Evolutionary conservation across 1,140 invertebrate species (phyloP).

Genomic region (Zaprionus ornatus): DNA sequence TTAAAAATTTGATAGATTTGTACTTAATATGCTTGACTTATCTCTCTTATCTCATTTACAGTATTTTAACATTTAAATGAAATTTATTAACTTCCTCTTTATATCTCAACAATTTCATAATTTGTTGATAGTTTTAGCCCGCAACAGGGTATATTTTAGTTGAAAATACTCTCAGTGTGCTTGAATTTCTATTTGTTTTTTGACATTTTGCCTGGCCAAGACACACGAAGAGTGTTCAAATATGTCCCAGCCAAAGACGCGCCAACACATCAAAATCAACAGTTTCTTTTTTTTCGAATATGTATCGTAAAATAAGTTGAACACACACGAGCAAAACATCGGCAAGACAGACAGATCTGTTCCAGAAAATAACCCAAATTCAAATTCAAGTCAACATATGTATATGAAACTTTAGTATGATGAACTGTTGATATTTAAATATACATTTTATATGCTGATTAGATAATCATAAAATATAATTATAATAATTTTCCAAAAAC

Average conservation of each 20-base stretch:
- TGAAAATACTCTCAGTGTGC: neutral
- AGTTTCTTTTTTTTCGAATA: slow-evolving; percentile 1
- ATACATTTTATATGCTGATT: neutral
- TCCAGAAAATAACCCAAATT: neutral
- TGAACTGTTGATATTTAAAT: neutral
- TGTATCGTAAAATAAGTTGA: slow-evolving; percentile 26
- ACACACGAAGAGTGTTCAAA: slow-evolving; percentile 16
- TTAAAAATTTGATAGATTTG: too few relatives aligned
- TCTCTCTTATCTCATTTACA: too few relatives aligned
- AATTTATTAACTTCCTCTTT: neutral
- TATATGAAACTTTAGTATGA: neutral
- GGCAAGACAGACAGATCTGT: neutral
- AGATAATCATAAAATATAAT: neutral
- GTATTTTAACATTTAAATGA: neutral
- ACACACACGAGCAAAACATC: neutral
- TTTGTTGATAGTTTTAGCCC: neutral
- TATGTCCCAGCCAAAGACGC: slow-evolving; percentile 28
- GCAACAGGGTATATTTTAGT: neutral
- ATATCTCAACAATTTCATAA: neutral
- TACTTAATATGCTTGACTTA: too few relatives aligned
- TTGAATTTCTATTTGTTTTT: slow-evolving; percentile 59
- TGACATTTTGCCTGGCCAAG: slow-evolving; percentile 63
- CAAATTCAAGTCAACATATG: neutral
- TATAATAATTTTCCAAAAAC: neutral
- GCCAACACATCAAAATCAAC: slow-evolving; percentile 29